Conservation (phyloP, 2,797 vertebrate species). For the Serranus cabrilla region DNA sequence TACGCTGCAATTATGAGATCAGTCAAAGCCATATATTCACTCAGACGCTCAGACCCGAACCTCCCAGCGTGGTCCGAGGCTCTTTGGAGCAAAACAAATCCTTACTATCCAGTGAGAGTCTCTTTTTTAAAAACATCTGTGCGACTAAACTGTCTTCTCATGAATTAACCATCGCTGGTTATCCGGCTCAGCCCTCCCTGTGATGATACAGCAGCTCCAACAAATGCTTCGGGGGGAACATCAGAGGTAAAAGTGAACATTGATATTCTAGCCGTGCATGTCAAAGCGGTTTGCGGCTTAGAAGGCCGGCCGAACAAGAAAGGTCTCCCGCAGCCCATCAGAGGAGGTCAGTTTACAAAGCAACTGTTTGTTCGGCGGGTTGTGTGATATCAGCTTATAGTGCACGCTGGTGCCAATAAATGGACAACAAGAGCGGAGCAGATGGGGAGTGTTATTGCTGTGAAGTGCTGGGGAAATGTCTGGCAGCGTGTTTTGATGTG, state of each 20-base stretch:
- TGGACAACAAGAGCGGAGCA: slow-evolving; percentile 38
- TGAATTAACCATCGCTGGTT: slow-evolving; percentile 51
- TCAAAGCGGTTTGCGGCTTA: slow-evolving; percentile 43
- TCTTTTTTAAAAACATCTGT: slow-evolving; percentile 15
- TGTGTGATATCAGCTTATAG: slow-evolving; percentile 50
- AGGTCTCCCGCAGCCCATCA: slow-evolving; percentile 23
- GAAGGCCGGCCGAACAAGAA: slow-evolving; percentile 31
- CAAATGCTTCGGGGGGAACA: slow-evolving; percentile 47
- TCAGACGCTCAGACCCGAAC: slow-evolving; percentile 40
- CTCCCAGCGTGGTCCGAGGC: slow-evolving; percentile 45
- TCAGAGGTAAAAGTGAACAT: slow-evolving; percentile 49
- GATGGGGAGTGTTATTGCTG: slow-evolving; percentile 36
- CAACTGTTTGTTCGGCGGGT: slow-evolving; percentile 51
- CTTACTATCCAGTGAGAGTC: slow-evolving; percentile 27
- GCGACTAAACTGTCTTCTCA: slow-evolving; percentile 34
- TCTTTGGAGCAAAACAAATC: slow-evolving; percentile 34
- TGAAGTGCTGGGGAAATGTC: slow-evolving; percentile 23
- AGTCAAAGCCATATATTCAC: slow-evolving; percentile 57
- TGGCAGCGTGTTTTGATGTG: slow-evolving; percentile 43
- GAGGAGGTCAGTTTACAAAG: slow-evolving; percentile 60
- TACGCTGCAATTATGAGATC: slow-evolving; percentile 73
- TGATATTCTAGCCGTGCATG: slow-evolving; percentile 50
- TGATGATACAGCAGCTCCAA: slow-evolving; percentile 45
- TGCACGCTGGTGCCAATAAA: slow-evolving; percentile 34
- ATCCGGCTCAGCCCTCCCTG: slow-evolving; percentile 37